Evolutionary conservation across 2,797 vertebrate species (phyloP).

Genomic region (Phataginus tricuspis): DNA sequence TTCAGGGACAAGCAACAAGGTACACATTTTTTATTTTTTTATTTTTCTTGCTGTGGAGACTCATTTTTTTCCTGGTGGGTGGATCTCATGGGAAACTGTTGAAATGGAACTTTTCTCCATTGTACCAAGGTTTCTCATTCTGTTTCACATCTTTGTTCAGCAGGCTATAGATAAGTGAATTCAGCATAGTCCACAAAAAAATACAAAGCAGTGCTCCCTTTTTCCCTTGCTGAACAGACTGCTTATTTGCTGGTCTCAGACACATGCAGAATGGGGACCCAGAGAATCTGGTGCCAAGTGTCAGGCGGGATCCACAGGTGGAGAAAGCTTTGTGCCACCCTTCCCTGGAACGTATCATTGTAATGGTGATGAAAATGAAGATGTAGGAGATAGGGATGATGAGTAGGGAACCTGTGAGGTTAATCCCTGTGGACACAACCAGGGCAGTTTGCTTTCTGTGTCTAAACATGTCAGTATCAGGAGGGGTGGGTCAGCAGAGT

Average conservation of each 20-base stretch:
- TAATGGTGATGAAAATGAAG: slow-evolving; percentile 49
- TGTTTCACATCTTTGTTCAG: slow-evolving; percentile 51
- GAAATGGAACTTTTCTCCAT: background rate
- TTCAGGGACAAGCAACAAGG: background rate
- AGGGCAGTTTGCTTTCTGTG: slow-evolving; percentile 48
- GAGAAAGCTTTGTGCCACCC: slow-evolving; percentile 47
- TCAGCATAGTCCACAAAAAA: slow-evolving; percentile 57
- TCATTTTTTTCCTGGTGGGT: background rate
- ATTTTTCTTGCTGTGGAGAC: background rate
- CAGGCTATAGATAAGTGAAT: slow-evolving; percentile 65
- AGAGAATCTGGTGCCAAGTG: slow-evolving; percentile 29
- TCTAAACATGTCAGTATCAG: slow-evolving; percentile 60
- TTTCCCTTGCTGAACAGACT: slow-evolving; percentile 61
- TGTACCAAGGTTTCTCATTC: background rate
- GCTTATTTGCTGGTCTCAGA: slow-evolving; percentile 42
- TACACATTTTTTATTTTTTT: background rate
- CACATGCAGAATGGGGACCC: slow-evolving; percentile 49
- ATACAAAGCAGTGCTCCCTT: slow-evolving; percentile 47
- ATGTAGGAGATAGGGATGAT: slow-evolving; percentile 19
- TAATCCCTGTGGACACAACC: slow-evolving; percentile 37
- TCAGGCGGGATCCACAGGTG: slow-evolving; percentile 56
- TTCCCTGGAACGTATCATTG: background rate
- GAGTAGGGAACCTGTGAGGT: slow-evolving; percentile 52
- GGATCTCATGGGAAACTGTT: background rate
- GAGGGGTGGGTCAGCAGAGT: slow-evolving; percentile 44